Conservation (phyloP, 2,113 vertebrate genomes). For the Vombatus ursinus region DNA sequence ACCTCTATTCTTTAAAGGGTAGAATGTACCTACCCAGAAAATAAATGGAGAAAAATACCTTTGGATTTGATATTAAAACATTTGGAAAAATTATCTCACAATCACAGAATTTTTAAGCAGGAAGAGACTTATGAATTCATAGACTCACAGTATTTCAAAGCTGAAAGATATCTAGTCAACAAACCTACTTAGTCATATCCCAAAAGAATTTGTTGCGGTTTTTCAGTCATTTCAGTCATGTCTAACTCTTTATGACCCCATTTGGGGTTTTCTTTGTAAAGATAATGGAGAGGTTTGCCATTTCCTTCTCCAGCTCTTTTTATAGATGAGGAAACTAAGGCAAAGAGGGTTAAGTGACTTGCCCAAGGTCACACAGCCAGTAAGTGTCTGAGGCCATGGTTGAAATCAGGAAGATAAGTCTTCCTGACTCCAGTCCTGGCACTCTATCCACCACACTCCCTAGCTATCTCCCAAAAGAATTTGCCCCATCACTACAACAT, state of each 20-base stretch:
- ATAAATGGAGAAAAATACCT: neutral
- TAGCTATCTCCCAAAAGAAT: neutral
- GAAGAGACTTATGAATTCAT: neutral
- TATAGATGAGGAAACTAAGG: neutral
- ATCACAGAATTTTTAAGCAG: neutral
- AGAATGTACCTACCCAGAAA: neutral
- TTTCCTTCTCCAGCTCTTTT: neutral
- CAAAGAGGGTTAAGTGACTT: neutral
- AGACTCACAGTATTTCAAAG: neutral
- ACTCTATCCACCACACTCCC: neutral
- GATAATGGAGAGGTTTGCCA: neutral
- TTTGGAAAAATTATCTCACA: neutral
- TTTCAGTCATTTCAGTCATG: neutral
- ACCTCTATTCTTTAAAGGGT: constrained; percentile 49
- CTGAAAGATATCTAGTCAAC: neutral
- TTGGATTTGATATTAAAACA: constrained; percentile 4
- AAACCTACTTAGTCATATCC: neutral
- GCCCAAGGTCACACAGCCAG: neutral
- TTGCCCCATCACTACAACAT: neutral
- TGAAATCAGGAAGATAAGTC: neutral
- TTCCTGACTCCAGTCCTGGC: neutral
- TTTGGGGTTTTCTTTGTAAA: neutral
- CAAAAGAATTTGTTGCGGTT: neutral
- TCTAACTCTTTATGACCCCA: neutral
- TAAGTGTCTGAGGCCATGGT: neutral